Conservation (phyloP, 2,797 vertebrate species). For the Ctenosaura bakeri region DNA sequence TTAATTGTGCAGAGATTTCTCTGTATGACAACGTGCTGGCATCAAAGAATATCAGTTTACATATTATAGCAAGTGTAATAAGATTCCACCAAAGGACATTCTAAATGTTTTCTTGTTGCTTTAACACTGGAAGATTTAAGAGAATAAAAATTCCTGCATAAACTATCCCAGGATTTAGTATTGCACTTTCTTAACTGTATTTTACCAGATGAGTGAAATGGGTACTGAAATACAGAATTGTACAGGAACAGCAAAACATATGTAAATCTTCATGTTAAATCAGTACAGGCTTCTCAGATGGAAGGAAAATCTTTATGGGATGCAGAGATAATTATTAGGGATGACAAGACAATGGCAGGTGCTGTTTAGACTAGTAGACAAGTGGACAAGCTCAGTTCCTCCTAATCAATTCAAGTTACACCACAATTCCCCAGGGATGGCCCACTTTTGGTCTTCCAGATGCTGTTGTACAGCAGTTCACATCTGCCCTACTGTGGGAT, state of each 20-base stretch:
- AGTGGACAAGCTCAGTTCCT: neutral
- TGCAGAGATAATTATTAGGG: neutral
- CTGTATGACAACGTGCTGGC: constrained; percentile 96
- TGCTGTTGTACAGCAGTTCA: too few relatives aligned
- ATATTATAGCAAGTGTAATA: constrained; percentile 95
- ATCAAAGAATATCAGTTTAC: constrained; percentile 99
- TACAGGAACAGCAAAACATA: constrained; percentile 57
- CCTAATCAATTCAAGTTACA: neutral
- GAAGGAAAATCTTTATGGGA: neutral
- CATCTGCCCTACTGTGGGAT: too few relatives aligned
- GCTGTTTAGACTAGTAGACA: constrained; percentile 6
- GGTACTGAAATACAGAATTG: constrained; percentile 48
- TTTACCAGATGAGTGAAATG: constrained; percentile 58
- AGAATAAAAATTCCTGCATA: constrained; percentile 91
- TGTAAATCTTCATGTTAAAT: constrained; percentile 6
- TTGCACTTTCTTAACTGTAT: constrained; percentile 74
- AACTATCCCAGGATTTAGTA: constrained; percentile 74
- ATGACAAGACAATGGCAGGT: neutral
- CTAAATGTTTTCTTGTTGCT: constrained; percentile 99
- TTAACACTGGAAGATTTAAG: constrained; percentile 96
- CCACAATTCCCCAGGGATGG: neutral
- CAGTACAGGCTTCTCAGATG: neutral
- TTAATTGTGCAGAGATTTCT: constrained; percentile 92
- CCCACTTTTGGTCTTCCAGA: neutral
- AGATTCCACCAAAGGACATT: constrained; percentile 99